Base-by-base conservation (phyloP, 2,888 invertebrate species). In the Rhagonycha lutea region DNA sequence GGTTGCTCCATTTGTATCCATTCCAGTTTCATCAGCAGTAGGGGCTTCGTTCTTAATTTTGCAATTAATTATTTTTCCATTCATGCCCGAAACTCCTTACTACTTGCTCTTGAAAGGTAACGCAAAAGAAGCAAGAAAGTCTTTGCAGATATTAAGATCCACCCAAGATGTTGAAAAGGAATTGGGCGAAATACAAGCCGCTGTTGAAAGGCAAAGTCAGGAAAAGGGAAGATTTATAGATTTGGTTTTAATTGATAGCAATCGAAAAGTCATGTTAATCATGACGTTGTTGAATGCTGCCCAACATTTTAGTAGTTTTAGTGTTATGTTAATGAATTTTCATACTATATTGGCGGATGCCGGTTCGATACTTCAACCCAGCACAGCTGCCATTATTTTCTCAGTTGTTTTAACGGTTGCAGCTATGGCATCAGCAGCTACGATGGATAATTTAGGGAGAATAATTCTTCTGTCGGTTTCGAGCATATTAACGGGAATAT, bases 11-110 rank as follows among this genome's bases (percentile, higher is more conserved):
- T 87, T 84, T 76, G 83, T 85, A 4, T 83, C 86, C 0, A 85
- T 87, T 18, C 84, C 84, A 67, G 83, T 85, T 4, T 84, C 87
- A 3, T 85, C 86, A 4, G 76, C 84, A 4, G 85, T 87, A 7
- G 88, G 86, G 0, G 83, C 83, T 9, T 76, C 80, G 0, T 79
- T 87, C 26, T 78, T 87, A 2, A 18, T 84, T 0, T 71, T 82
- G 0, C 86, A 87, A 79, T 78, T 87, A 8, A 72, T 82, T 8
- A 81, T 85, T 0, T 86, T 87, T 75, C 82, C 85, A 0, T 87
- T 86, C 79, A 86, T 88, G 85, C 88, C 87, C 3, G 86, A 88
- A 78, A 86, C 85, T 1, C 88, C 88, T 0, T 87, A 88, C 78
- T 88, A 84, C 74, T 79, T 86, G 1, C 78, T 88, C 0, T 80